Conservation (phyloP, 2,797 vertebrate species). For the Stomatorhinus walkeri region DNA sequence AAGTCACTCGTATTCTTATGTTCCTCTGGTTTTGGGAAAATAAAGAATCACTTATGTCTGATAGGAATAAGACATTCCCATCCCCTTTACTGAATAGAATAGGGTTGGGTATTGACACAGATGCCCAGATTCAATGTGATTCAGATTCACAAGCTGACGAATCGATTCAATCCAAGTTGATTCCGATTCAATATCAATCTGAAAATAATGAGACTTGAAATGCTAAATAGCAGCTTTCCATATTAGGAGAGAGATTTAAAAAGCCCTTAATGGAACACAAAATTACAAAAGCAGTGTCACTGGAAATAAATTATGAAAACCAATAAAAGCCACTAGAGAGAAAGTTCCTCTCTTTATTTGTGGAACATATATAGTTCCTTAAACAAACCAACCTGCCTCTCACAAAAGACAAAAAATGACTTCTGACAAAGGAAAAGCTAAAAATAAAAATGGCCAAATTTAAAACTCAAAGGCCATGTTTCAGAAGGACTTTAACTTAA, state of each 20-base stretch:
- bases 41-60: not conserved
- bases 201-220: not conserved
- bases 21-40: not conserved
- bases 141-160: not conserved
- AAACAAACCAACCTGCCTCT: not conserved
- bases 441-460: not conserved
- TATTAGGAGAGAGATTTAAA: not conserved
- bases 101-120: not conserved
- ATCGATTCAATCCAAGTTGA: not conserved
- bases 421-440: not conserved
- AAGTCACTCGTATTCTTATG: not conserved
- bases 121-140: not conserved
- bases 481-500: not conserved
- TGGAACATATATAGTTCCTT: not conserved
- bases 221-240: not conserved
- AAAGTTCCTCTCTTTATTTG: not conserved
- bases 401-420: not conserved
- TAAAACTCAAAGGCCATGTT: not conserved
- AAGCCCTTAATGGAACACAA: not conserved
- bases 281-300: not conserved
- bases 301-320: not conserved
- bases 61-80: not conserved
- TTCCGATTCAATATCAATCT: not conserved
- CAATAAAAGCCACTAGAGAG: not conserved
- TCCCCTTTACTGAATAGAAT: not conserved